Evolutionary conservation across 2,113 vertebrate species (phyloP), one percentile per base, ranked within the genome.

Genomic region (Myiagra hebetior): DNA sequence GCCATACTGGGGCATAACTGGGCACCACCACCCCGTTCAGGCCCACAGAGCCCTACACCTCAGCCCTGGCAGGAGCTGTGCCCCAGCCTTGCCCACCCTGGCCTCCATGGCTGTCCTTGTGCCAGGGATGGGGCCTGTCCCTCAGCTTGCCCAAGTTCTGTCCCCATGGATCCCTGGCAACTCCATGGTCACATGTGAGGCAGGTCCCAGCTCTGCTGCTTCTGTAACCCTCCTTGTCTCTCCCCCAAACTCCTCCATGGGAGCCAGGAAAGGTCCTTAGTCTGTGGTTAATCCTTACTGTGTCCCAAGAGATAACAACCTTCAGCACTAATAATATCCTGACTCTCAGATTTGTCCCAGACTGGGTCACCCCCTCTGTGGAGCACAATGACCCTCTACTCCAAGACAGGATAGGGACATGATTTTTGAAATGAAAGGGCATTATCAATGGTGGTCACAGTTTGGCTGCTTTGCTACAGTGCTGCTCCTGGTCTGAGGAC

Each of bases 11-110:
- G 37, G 37, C 37, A 37, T 37, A 37, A 37, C 37, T 37, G 37
- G 37, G 37, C 21, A 13, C 52, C 7, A 2, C 28, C 13, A 2
- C 46, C 28, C 15, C 1, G 0, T 2, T 62, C 37, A 52, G 62
- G 13, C 41, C 46, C 33, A 62, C 13, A 14, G 52, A 60, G 15
- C 56, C 57, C 46, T 27, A 13, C 44, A 19, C 9, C 39, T 65
- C 24, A 53, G 18, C 47, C 41, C 30, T 49, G 65, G 27, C 41
- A n/a, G 18, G 13, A 70, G 52, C 31, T 47, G 39, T 24, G 39
- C 18, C 31, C 63, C 52, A 42, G 4, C 30, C 30, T 9, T 14
- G 20, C 33, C 33, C 50, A 65, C 28, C 18, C 13, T 6, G 1
- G 55, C 41, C 39, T n/a, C 67, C 39, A 3, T 1, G 15, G 19